Evolutionary conservation across 53 echinoderm and acorn worm genomes (phyloP).

Genomic region (Stichopus horrens): DNA sequence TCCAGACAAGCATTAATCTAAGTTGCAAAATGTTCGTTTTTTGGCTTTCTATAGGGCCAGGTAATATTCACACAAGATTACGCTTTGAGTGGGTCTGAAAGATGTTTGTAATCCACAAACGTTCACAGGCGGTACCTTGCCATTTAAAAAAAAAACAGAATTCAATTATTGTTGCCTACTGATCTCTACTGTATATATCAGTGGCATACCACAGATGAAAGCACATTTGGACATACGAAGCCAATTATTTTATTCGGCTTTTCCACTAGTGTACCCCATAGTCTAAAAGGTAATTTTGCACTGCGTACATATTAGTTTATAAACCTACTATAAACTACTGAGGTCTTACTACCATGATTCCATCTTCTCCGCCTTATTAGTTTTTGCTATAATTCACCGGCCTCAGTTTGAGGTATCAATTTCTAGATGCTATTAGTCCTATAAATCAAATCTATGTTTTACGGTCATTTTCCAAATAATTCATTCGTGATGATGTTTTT

Average conservation of each 20-base stretch:
- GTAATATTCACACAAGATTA: no score
- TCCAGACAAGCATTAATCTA: no score
- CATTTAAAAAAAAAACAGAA: not conserved
- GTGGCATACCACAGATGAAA: no score
- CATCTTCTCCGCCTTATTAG: not conserved
- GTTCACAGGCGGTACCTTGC: not conserved
- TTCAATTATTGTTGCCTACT: not conserved
- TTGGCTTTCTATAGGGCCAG: no score
- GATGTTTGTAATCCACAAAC: not conserved
- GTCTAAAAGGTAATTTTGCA: no score
- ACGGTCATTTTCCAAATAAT: constrained; percentile 32
- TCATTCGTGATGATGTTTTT: not conserved
- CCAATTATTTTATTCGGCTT: no score
- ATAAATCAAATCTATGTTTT: constrained; percentile 34
- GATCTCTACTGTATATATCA: not conserved
- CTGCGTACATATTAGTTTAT: not conserved
- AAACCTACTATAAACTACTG: not conserved
- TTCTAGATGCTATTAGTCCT: constrained; percentile 1
- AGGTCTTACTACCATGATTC: not conserved
- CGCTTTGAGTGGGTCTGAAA: not conserved
- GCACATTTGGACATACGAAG: no score
- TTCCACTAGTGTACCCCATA: no score
- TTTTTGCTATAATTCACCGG: not conserved
- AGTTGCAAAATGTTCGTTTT: no score
- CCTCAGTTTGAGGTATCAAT: not conserved